Evolutionary conservation across 2,797 vertebrate species (phyloP), one percentile per base, ranked within the genome.

Genomic region (Anguilla megastoma): DNA sequence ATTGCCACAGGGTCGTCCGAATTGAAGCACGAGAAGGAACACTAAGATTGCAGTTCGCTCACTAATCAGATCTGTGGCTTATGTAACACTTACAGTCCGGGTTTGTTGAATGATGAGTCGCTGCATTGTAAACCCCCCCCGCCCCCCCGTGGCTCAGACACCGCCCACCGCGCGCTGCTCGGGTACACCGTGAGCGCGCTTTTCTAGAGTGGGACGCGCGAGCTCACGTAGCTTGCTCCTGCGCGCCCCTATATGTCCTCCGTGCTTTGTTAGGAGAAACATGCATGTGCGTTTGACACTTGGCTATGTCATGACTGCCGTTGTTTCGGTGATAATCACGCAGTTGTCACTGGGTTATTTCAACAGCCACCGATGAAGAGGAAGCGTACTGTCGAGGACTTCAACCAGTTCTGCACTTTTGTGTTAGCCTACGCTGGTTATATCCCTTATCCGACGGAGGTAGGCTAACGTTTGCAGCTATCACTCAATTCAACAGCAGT

Each of bases 361-460:
- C n/a, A 41, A 84, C 66, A 76, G 48, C 52, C 82, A 76, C 86
- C 89, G 88, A 88, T 66, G 86, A 90, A 90, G 74, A 91, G 89
- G 52, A 89, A 91, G 79, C 90, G 92, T 33, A 92, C 92, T 0
- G 91, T 92, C 30, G 92, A 92, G 88, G 92, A 93, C 86, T 92
- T 92, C 86, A 93, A 92, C 66, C 91, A 93, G 88, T 93, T 93
- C 86, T 93, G 92, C 86, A 93, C 90, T 14, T 92, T 93, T 87
- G 92, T 93, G 54, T 86, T 93, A 89, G 91, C 91, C 1, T 92
- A 93, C 63, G 91, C 92, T 24, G 91, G 92, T 18, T 93, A 93
- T 86, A 92, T 93, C 74, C 92, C 92, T 2, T 88, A 90, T 82
- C 89, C 89, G 8, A 88, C 90, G 24, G 91, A 92, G 89, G 91